Evolutionary conservation across 2,113 vertebrate genomes (phyloP).

Genomic region (Amphiprion ocellaris): DNA sequence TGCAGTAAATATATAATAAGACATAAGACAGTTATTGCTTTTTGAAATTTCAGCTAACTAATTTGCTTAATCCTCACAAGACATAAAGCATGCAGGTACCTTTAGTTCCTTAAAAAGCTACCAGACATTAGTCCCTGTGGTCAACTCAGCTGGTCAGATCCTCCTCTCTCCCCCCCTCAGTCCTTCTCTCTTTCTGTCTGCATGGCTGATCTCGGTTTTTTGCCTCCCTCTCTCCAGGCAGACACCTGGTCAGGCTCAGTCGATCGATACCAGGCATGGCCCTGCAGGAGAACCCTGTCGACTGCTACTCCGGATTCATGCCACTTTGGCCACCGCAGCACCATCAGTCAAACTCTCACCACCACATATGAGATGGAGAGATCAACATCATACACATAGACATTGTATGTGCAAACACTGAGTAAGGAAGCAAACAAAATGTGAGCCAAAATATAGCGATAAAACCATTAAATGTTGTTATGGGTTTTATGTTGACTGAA

Average conservation of each 20-base stretch:
- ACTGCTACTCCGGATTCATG: constrained; percentile 48
- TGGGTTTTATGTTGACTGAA: neutral
- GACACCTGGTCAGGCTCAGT: constrained; percentile 71
- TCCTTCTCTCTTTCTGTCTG: constrained; percentile 20
- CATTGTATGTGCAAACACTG: neutral
- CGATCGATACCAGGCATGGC: constrained; percentile 69
- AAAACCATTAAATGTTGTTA: neutral
- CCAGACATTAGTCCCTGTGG: neutral
- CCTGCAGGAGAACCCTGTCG: constrained; percentile 61
- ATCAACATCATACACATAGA: neutral
- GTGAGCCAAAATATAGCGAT: neutral
- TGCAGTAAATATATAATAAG: too few species aligned
- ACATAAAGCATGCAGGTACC: too few species aligned
- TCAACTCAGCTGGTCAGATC: constrained; percentile 40
- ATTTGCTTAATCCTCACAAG: too few species aligned
- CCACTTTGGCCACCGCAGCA: constrained; percentile 13
- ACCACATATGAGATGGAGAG: constrained; percentile 31
- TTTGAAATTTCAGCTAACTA: too few species aligned
- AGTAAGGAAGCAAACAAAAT: neutral
- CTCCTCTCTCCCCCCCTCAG: constrained; percentile 23
- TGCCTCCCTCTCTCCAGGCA: constrained; percentile 54
- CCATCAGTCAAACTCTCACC: constrained; percentile 60
- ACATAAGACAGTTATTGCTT: too few species aligned
- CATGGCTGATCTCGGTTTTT: constrained; percentile 54
- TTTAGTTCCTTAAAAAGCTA: too few species aligned